Evolutionary conservation across 2,113 vertebrate genomes (phyloP), one percentile per base, ranked within the genome.

Genomic region (Heptranchias perlo): DNA sequence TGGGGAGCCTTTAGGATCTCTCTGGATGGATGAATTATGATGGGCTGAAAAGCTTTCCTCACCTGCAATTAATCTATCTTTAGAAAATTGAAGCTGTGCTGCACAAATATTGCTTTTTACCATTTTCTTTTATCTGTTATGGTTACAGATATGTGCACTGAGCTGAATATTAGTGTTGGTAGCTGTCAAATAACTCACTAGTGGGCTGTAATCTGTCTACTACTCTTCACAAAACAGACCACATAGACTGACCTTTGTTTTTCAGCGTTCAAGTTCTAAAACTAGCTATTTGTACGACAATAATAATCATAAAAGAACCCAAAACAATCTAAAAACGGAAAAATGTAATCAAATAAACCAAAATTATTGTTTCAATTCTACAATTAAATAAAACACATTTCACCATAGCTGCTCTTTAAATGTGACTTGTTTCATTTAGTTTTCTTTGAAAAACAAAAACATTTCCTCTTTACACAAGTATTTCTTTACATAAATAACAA

Each of bases 301-400:
- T 61, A 67, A 94, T 14, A 94, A 31, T 47, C 13, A 67, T 69
- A 14, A 6, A 69, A 69, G 39, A 95, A 52, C 47, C 44, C 44
- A 31, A 52, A 95, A 6, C 10, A 94, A 69, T 73, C 39, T 35
- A 49, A 95, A 95, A 95, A 52, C 25, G 73, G 94, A 95, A 95
- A 91, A 67, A 52, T 69, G 44, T 69, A 67, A 69, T 44, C 44
- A 69, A 49, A 69, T 89, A 49, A 95, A 47, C 11, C 94, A 69
- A 95, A 52, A 49, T 95, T 67, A 67, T 11, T 49, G 65, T 6
- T 95, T 69, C 28, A 67, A 69, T 65, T 31, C 65, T 95, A 49
- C 44, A 47, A 94, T 67, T 94, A 94, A 94, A 94, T 67, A 67
- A 13, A 69, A 31, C 10, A 14, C 25, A 49, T 95, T 69, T 69